Evolutionary conservation across 1,140 invertebrate species (phyloP).

Genomic region (Popillia japonica): DNA sequence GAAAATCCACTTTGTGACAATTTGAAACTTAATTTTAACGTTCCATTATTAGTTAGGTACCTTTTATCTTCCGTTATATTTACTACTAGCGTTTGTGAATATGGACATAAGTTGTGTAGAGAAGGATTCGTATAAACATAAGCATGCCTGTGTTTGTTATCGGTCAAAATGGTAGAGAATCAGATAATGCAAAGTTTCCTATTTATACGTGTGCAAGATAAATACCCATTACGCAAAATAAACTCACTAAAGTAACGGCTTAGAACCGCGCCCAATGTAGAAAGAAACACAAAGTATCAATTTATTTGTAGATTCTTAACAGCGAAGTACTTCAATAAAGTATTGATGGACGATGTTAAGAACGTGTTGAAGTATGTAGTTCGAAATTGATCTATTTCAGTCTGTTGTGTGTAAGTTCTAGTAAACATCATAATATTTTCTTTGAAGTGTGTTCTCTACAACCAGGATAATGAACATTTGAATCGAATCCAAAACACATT

Average conservation of each 20-base stretch:
- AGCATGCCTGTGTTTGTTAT: no score
- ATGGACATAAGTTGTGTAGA: no score
- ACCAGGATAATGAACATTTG: background rate
- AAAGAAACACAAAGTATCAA: background rate
- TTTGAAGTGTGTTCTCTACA: conserved; percentile 11
- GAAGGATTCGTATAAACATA: no score
- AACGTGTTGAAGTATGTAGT: background rate
- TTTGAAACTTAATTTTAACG: no score
- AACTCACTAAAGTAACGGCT: background rate
- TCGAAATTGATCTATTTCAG: background rate
- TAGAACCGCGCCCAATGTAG: background rate
- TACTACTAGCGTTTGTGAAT: no score
- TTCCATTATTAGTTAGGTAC: no score
- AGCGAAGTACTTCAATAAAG: background rate
- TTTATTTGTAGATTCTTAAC: background rate
- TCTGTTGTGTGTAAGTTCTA: background rate
- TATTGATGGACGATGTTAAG: background rate
- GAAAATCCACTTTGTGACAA: no score
- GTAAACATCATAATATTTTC: background rate
- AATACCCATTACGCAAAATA: background rate
- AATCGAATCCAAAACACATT: conserved; percentile 1
- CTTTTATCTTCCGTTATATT: no score
- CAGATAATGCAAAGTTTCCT: background rate
- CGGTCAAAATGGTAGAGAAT: background rate
- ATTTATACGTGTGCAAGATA: background rate